These are phyloP conservation scores for Neofelis nebulosa DNA, from an alignment of 2,113 vertebrate genomes.

Conservation along the genomic window DNA sequence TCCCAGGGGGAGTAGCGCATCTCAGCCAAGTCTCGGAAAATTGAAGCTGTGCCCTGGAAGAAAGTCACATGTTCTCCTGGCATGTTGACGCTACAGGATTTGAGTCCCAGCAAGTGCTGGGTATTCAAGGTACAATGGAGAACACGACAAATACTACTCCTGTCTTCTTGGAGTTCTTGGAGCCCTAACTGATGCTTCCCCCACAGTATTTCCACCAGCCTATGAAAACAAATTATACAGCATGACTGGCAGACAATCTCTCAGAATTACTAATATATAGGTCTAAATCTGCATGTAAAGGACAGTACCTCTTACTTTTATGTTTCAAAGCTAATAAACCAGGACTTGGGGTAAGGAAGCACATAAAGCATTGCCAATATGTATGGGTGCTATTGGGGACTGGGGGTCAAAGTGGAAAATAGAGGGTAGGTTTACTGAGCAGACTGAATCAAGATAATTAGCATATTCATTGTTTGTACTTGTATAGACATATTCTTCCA, in stretches of 20 bases:
- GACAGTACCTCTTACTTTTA: background rate
- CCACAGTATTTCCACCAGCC: background rate
- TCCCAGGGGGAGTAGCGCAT: background rate
- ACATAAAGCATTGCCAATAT: background rate
- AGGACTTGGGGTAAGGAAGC: background rate
- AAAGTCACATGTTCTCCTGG: background rate
- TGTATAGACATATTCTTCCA: background rate
- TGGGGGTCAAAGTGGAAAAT: background rate
- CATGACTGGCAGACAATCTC: background rate
- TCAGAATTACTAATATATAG: background rate
- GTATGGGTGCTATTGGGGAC: too few relatives aligned
- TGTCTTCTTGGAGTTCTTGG: background rate
- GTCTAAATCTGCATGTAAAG: background rate
- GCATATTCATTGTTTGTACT: background rate
- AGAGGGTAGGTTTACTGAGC: background rate
- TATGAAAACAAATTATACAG: background rate
- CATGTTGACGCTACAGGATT: background rate
- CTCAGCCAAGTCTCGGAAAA: background rate
- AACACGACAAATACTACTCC: background rate
- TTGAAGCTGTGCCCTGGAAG: background rate
- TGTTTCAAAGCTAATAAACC: background rate
- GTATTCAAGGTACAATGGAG: too few relatives aligned
- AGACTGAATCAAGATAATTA: background rate
- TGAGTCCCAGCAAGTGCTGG: background rate
- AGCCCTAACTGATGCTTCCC: background rate